Base-by-base conservation (phyloP, 2,888 invertebrate species). In the Drosophila leonis region DNA sequence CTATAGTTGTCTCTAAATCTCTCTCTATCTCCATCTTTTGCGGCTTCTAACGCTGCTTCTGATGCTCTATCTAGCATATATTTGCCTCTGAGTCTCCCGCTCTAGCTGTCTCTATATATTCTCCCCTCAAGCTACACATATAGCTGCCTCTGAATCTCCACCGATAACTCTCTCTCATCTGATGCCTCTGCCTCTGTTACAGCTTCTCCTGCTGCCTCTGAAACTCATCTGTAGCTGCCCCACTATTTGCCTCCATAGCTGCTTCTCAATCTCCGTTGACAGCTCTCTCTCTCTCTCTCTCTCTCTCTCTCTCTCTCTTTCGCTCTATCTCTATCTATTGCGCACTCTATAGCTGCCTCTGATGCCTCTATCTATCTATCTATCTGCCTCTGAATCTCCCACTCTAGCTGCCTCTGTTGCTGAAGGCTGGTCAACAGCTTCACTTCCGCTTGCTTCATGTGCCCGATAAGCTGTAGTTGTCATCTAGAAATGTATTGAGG, bases 401-500 rank as follows among this genome's bases (percentile, higher is more conserved):
- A 1, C 29, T 33, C 42, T 31, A 18, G 33, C 65, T 37, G 13
- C 8, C 9, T 8, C 6, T 29, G 52, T n/a, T 20, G 33, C 66
- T 35, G 44, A 20, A 20, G 48, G 62, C 66, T 51, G 54, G 57
- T 49, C 71, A 51, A 49, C 35, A 51, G 65, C 65, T 67, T 37
- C 41, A 37, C 62, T 67, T 79, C 70, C 64, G 71, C 41, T 61
- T 44, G 46, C 41, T 18, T 73, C 20, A 7, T 20, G 67, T 67
- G 74, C 71, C 72, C 82, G 64, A 78, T 77, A 78, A 74, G 69
- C 69, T 27, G n/a, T 29, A 52, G 61, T 56, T 55, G 44, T 69
- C 68, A 65, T 65, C 62, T 62, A 39, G 46, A 56, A 80, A 74
- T 60, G 37, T 33, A 52, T 52, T 65, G 57, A 62, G 63, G 57